A percentile compares a stretch with the other conserved stretches of the same genome.
phyloP scores from a whole-genome alignment of 2,888 invertebrate species.

The Orchesellides sinensis region DNA sequence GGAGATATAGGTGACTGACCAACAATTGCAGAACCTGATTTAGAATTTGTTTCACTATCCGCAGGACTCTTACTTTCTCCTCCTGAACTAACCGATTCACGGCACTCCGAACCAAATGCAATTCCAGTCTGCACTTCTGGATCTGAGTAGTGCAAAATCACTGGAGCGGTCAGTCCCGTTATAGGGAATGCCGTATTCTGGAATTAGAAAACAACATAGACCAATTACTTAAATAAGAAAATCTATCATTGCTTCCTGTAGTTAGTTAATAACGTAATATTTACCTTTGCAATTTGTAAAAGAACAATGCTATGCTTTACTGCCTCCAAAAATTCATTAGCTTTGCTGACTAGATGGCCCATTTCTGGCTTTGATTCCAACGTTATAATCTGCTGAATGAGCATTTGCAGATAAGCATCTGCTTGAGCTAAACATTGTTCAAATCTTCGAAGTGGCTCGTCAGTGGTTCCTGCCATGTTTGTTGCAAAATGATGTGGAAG shows the following conservation, averaged over 20 bases:
- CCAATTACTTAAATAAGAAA: no score
- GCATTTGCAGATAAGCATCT: slow-evolving; percentile 95
- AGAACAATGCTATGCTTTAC: slow-evolving; percentile 99
- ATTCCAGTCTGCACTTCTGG: slow-evolving; percentile 73
- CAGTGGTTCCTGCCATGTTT: slow-evolving; percentile 57
- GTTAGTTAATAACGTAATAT: neutral
- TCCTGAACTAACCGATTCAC: slow-evolving; percentile 66
- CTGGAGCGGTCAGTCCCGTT: slow-evolving; percentile 68
- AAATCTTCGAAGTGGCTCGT: slow-evolving; percentile 78
- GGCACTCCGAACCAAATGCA: slow-evolving; percentile 72
- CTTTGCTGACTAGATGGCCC: slow-evolving; percentile 71
- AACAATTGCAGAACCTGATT: slow-evolving; percentile 44
- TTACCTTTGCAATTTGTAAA: slow-evolving; percentile 97
- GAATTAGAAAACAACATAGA: slow-evolving; percentile 50
- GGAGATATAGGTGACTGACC: slow-evolving; percentile 72
- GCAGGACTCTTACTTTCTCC: slow-evolving; percentile 42
- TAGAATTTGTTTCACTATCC: slow-evolving; percentile 23
- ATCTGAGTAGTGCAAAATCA: slow-evolving; percentile 73
- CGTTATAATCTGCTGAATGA: slow-evolving; percentile 93
- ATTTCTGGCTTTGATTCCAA: slow-evolving; percentile 73
- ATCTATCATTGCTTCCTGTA: no score
- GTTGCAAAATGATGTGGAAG: slow-evolving; percentile 68
- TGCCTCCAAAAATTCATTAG: slow-evolving; percentile 90
- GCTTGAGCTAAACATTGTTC: slow-evolving; percentile 96
- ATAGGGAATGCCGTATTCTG: slow-evolving; percentile 74